phyloP scores from a whole-genome alignment of 2,113 vertebrate species.

The Anolis carolinensis region DNA sequence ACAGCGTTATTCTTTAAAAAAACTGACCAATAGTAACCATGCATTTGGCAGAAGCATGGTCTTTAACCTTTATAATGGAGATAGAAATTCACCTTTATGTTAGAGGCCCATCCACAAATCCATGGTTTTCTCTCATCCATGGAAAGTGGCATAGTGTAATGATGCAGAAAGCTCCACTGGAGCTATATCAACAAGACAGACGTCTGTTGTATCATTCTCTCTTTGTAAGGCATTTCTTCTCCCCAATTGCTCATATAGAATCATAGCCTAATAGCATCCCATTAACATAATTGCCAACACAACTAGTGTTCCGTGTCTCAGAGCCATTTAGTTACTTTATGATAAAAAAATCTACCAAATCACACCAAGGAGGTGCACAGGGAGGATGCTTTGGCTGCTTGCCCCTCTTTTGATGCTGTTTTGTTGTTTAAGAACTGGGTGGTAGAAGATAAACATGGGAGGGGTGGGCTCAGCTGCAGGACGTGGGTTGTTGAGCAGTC shows the following conservation, averaged over 20 bases:
- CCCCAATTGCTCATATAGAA: conserved; percentile 98
- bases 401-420: conserved; percentile 20
- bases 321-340: conserved; percentile 91
- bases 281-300: conserved; percentile 99
- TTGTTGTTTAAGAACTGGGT: neutral
- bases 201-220: conserved; percentile 91
- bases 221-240: conserved; percentile 91
- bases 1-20: neutral
- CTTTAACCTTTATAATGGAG: neutral
- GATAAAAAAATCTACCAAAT: conserved; percentile 76
- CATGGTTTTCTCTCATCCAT: conserved; percentile 40
- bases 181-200: conserved; percentile 93
- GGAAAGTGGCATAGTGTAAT: conserved; percentile 83
- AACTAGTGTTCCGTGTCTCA: conserved; percentile 97
- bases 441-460: conserved; percentile 33
- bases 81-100: neutral
- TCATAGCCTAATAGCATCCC: conserved; percentile 99
- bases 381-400: neutral
- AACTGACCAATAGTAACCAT: neutral
- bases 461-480: conserved; percentile 64
- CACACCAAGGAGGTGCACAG: conserved; percentile 56
- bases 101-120: neutral
- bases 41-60: neutral
- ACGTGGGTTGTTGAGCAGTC: conserved; percentile 67
- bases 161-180: conserved; percentile 91